These are phyloP conservation scores for Scatophagus argus DNA, from an alignment of 2,113 vertebrate species.

Conservation along the genomic window DNA sequence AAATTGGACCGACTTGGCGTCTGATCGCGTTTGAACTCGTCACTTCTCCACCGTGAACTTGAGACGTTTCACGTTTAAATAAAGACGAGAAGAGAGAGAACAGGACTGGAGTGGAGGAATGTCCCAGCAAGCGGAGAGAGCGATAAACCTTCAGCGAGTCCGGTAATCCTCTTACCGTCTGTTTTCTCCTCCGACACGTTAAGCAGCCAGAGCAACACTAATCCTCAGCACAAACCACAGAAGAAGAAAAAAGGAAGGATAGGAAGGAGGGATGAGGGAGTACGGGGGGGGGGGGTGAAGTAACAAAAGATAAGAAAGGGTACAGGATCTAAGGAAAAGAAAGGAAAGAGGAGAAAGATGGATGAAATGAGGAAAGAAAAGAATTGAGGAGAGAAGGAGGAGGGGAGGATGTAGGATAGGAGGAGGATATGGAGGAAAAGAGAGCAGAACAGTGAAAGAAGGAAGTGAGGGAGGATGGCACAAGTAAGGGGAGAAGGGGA, in stretches of 20 bases:
- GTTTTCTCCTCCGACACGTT: conserved; percentile 59
- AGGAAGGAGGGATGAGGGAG: not conserved
- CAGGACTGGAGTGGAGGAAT: conserved; percentile 20
- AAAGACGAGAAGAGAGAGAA: not conserved
- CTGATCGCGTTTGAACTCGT: not conserved
- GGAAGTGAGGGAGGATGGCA: rapidly evolving
- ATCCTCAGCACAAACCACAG: conserved; percentile 26
- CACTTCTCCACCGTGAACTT: not conserved
- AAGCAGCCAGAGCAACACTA: conserved; percentile 44
- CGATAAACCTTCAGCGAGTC: conserved; percentile 1
- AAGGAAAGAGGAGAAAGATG: not conserved
- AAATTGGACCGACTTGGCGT: not conserved
- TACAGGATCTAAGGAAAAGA: too few relatives aligned
- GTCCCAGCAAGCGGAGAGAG: not conserved
- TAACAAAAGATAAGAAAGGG: too few relatives aligned
- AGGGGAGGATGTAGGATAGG: too few relatives aligned
- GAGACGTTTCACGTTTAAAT: not conserved
- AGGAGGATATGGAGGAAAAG: too few relatives aligned
- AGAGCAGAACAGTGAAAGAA: not conserved
- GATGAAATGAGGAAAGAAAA: too few relatives aligned
- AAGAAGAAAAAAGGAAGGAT: not conserved
- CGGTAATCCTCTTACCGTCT: conserved; percentile 59
- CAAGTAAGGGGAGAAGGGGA: too few relatives aligned
- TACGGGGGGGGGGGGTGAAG: too few relatives aligned
- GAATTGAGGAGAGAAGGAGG: not conserved